A percentile compares a stretch with the other conserved stretches of the same genome.
These are phyloP conservation scores for Callithrix jacchus DNA, from an alignment of 2,113 vertebrate species.

Conservation along the genomic window DNA sequence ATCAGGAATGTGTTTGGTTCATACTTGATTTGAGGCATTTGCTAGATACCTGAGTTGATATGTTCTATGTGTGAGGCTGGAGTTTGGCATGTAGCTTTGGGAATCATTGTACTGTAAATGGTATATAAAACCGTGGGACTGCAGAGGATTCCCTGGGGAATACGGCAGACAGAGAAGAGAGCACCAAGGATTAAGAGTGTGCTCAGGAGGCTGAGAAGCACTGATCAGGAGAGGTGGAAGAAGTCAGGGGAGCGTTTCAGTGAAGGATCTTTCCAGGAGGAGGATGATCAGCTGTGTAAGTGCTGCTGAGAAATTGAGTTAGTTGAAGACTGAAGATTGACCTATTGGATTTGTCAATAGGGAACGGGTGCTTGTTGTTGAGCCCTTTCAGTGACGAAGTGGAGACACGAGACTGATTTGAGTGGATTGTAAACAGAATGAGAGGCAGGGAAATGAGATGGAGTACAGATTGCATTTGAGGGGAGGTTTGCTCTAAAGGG, in stretches of 20 bases:
- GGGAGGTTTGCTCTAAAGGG: not conserved
- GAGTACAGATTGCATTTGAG: not conserved
- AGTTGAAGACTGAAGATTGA: not conserved
- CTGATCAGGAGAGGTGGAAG: not conserved
- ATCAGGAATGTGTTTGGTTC: not conserved
- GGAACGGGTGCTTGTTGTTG: not conserved
- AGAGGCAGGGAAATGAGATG: not conserved
- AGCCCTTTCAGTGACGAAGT: not conserved
- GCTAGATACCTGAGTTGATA: not conserved
- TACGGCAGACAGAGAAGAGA: not conserved
- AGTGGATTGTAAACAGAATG: not conserved
- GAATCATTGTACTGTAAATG: not conserved
- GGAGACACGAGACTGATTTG: not conserved
- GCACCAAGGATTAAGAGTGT: not conserved
- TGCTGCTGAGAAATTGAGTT: not conserved
- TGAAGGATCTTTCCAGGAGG: not conserved
- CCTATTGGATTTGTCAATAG: not conserved
- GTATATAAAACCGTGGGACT: not conserved
- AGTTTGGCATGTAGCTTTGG: not conserved
- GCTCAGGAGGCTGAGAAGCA: not conserved
- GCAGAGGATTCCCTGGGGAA: not conserved
- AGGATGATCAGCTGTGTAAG: not conserved
- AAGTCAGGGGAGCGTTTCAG: not conserved
- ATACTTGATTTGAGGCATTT: not conserved
- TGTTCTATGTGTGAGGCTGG: not conserved